Evolutionary conservation across 2,888 invertebrate species (phyloP).

Genomic region (Drosophila mimica): DNA sequence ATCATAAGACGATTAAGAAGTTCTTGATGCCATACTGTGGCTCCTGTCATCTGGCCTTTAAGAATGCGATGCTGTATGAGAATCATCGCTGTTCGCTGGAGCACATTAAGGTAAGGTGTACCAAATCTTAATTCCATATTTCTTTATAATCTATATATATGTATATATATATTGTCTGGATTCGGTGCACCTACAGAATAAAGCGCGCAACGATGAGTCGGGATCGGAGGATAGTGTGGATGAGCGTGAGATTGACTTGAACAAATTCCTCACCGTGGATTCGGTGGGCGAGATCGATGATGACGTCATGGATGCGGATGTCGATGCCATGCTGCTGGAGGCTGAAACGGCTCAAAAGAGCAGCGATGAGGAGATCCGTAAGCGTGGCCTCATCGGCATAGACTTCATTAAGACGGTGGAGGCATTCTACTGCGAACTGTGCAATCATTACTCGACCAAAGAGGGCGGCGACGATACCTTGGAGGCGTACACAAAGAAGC

Average conservation of each 20-base stretch:
- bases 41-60: conserved; percentile 91
- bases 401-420: conserved; percentile 92
- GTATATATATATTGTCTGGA: not conserved
- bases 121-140: not conserved
- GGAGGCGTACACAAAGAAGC: conserved; percentile 88
- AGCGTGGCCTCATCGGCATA: conserved; percentile 90
- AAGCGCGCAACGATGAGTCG: conserved; percentile 87
- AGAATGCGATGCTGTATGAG: conserved; percentile 94
- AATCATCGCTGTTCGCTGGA: conserved; percentile 93
- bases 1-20: conserved; percentile 93
- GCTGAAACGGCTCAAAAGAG: conserved; percentile 87
- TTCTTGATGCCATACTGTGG: conserved; percentile 93
- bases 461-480: conserved; percentile 86
- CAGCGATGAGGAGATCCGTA: conserved; percentile 87
- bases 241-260: conserved; percentile 91
- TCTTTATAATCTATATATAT: conserved; percentile 10
- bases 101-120: conserved; percentile 89
- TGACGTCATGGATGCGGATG: conserved; percentile 85
- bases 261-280: conserved; percentile 95
- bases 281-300: conserved; percentile 93
- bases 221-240: conserved; percentile 88
- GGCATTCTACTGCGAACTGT: conserved; percentile 92
- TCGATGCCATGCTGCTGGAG: conserved; percentile 85
- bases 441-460: conserved; percentile 90
- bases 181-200: conserved; percentile 85